A percentile compares a stretch with the other conserved stretches of the same genome.
Evolutionary conservation across 2,888 invertebrate genomes (phyloP).

Genomic region (Pyrrhosoma nymphula): DNA sequence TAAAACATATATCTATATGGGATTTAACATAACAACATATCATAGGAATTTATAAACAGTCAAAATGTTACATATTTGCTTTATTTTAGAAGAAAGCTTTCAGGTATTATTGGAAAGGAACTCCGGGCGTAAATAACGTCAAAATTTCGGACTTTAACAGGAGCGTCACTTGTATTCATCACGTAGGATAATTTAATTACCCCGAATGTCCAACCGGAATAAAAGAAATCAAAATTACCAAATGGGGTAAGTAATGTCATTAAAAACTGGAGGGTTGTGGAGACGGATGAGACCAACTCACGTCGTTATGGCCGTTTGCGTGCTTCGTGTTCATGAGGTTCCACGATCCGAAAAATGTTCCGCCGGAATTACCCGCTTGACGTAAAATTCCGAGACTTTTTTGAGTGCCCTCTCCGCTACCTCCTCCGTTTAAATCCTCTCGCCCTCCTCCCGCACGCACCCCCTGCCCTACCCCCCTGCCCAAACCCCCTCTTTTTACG

Average conservation of each 20-base stretch:
- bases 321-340: constrained; percentile 17
- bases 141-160: neutral
- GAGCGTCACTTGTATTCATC: neutral
- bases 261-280: neutral
- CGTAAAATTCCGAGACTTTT: neutral
- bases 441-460: neutral
- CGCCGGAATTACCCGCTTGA: neutral
- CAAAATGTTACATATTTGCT: no score
- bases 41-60: no score
- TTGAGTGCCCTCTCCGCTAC: neutral
- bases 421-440: neutral
- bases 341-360: neutral
- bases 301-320: neutral
- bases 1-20: no score
- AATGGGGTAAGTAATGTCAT: neutral
- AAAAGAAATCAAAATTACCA: neutral
- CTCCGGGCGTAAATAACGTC: neutral
- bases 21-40: no score
- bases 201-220: neutral
- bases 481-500: neutral
- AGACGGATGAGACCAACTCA: neutral
- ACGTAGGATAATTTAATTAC: neutral
- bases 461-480: neutral
- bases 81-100: neutral
- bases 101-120: neutral